phyloP scores from a whole-genome alignment of 2,113 vertebrate genomes.

The Platysteira castanea region DNA sequence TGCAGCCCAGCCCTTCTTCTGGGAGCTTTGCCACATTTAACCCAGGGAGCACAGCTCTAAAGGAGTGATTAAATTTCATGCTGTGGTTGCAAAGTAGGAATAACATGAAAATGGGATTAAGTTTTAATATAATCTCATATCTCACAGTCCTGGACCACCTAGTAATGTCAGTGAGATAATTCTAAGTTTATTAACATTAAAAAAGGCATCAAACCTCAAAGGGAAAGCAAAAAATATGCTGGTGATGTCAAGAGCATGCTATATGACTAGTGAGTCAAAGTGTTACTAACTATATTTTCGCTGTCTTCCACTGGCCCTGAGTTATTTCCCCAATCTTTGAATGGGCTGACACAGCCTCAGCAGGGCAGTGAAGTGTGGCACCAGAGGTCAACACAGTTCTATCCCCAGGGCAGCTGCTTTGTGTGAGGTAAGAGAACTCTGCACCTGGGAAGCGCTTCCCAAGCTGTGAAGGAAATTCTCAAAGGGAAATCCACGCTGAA shows the following conservation, averaged over 20 bases:
- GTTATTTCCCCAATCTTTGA: neutral
- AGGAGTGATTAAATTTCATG: constrained; percentile 3
- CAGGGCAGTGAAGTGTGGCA: fast-evolving
- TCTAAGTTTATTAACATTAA: neutral
- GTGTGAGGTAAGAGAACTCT: neutral
- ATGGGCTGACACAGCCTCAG: neutral
- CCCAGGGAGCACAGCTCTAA: neutral
- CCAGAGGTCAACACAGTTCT: neutral
- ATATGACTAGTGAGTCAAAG: neutral
- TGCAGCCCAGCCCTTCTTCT: neutral
- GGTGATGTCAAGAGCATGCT: neutral
- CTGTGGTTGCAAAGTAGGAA: constrained; percentile 23
- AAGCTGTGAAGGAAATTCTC: neutral
- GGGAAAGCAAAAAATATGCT: neutral
- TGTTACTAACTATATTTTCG: neutral
- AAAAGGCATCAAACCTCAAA: constrained; percentile 5
- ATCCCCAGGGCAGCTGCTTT: neutral
- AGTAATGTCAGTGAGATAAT: neutral
- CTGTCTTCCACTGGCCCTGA: neutral
- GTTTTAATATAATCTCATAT: neutral
- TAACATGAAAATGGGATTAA: constrained; percentile 25
- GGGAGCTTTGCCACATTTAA: neutral
- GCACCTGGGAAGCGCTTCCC: neutral
- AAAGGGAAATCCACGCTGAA: neutral
- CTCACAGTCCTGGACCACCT: constrained; percentile 19